Evolutionary conservation across 2,797 vertebrate genomes (phyloP), one percentile per base, ranked within the genome.

Genomic region (Neostethus bicornis): DNA sequence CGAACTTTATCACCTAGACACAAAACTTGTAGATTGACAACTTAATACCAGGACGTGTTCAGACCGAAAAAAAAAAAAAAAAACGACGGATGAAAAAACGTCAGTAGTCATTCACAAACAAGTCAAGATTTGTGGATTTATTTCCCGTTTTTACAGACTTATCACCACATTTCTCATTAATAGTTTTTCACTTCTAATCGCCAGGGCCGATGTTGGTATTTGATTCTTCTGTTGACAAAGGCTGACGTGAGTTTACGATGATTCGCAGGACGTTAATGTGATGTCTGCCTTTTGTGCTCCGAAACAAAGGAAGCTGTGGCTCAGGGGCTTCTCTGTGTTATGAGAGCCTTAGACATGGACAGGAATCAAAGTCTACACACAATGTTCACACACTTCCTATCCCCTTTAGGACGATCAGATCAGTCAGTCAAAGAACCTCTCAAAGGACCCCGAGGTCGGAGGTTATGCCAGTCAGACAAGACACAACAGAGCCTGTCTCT

Each of bases 271-370:
- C 84, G 89, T 82, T 85, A 83, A 87, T 83, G 83, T 74, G 79
- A 85, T 73, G 86, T 81, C 75, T 83, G 80, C 78, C 87, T 85
- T 90, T 93, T 92, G 89, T 93, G 71, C 23, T 1, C 35, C 56
- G 69, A 83, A 82, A 93, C 91, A 92, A 92, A 87, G 68, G 75
- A 70, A 24, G 73, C 67, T 43, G 58, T 52, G 70, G 81, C 88
- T 89, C 79, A 53, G 75, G 83, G 86, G 80, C 80, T 70, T 84
- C 63, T 51, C 34, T 9, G 74, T 73, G 84, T 71, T 83, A 64
- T 71, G 79, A 78, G 86, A 85, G 78, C 61, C 63, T 31, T 78
- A 71, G 58, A 84, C 32, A 43, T 68, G 72, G 52, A 55, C 80
- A 79, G 79, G 80, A 81, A 80, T 66, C 63, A 60, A 78, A 46